phyloP scores from a whole-genome alignment of 2,113 vertebrate species.

The Pelobates fuscus region DNA sequence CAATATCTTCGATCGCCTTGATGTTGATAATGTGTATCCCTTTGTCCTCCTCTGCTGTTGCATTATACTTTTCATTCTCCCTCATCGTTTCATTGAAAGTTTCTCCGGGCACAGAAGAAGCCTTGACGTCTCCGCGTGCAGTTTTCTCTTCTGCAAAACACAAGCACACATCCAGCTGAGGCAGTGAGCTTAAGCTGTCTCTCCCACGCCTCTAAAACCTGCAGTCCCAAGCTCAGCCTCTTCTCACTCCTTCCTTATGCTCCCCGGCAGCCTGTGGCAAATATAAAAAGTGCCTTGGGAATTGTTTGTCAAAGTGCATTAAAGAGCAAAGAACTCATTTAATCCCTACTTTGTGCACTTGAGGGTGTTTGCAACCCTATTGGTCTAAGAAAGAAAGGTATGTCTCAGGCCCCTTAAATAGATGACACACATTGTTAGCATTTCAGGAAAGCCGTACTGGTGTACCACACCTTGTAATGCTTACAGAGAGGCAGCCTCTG shows the following conservation, averaged over 20 bases:
- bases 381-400: too few species aligned
- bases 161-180: slow-evolving; percentile 49
- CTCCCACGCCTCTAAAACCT: slow-evolving; percentile 48
- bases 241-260: slow-evolving; percentile 25
- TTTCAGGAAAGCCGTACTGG: too few species aligned
- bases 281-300: slow-evolving; percentile 34
- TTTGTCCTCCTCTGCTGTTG: slow-evolving; percentile 70
- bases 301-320: slow-evolving; percentile 29
- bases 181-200: slow-evolving; percentile 23
- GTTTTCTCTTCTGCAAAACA: slow-evolving; percentile 55
- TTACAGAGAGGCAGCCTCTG: too few species aligned
- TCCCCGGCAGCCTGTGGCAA: slow-evolving; percentile 46
- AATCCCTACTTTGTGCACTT: slow-evolving; percentile 13
- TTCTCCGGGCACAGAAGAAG: slow-evolving; percentile 55
- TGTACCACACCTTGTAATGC: too few species aligned
- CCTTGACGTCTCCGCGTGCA: slow-evolving; percentile 62
- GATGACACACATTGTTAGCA: too few species aligned
- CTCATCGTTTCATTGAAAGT: slow-evolving; percentile 65
- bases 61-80: slow-evolving; percentile 70
- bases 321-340: slow-evolving; percentile 17
- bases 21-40: slow-evolving; percentile 66
- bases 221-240: slow-evolving; percentile 46
- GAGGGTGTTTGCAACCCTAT: not conserved
- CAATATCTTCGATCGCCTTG: slow-evolving; percentile 65
- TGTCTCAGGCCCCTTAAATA: too few species aligned